Conservation (phyloP, 2,113 vertebrate genomes). For the Oophaga pumilio region DNA sequence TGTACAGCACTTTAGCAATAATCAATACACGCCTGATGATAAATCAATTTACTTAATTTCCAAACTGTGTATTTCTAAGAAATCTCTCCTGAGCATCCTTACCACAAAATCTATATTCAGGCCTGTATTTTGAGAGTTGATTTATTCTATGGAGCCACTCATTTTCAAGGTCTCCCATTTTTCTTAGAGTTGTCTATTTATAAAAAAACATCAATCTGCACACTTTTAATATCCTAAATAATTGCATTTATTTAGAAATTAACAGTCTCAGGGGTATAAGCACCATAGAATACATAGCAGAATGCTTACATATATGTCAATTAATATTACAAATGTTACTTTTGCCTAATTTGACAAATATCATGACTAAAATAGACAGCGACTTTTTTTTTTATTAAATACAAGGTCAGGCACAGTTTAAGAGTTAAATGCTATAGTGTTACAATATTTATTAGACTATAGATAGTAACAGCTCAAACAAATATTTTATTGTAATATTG, state of each 20-base stretch:
- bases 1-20: slow-evolving; percentile 66
- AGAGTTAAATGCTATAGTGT: too few species aligned
- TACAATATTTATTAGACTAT: too few species aligned
- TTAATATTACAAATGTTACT: background rate
- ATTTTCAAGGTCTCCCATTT: slow-evolving; percentile 67
- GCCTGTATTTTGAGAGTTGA: slow-evolving; percentile 64
- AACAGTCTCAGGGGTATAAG: slow-evolving; percentile 60
- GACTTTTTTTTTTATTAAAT: too few species aligned
- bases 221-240: slow-evolving; percentile 61
- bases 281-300: slow-evolving; percentile 56
- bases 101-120: slow-evolving; percentile 68
- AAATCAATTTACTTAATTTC: slow-evolving; percentile 67
- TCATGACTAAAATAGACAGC: too few species aligned
- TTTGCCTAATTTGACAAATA: too few species aligned
- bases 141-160: slow-evolving; percentile 67
- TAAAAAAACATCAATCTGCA: slow-evolving; percentile 64
- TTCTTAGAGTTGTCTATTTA: slow-evolving; percentile 68
- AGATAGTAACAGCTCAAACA: too few species aligned
- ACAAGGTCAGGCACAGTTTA: too few species aligned
- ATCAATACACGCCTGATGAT: slow-evolving; percentile 67
- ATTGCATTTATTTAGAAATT: slow-evolving; percentile 69
- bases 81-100: slow-evolving; percentile 65
- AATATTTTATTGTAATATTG: too few species aligned
- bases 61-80: slow-evolving; percentile 67
- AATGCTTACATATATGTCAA: background rate